phyloP scores from a whole-genome alignment of 2,113 vertebrate species.

The Lates calcarifer region DNA sequence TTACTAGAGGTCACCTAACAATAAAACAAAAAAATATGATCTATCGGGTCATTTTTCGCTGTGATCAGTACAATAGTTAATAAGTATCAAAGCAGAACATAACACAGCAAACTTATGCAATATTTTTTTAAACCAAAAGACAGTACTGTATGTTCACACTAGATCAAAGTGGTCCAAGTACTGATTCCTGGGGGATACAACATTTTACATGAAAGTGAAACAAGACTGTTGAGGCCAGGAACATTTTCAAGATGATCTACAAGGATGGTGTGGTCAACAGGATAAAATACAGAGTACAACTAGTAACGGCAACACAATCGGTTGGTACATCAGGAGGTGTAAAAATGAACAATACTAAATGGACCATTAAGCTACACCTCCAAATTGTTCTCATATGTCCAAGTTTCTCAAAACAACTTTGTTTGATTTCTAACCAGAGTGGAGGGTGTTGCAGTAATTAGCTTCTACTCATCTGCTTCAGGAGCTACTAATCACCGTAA shows the following conservation, averaged over 20 bases:
- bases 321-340: background rate
- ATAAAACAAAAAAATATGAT: no score
- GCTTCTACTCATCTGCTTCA: slow-evolving; percentile 34
- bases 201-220: background rate
- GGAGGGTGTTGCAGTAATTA: slow-evolving; percentile 62
- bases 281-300: background rate
- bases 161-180: background rate
- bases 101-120: no score
- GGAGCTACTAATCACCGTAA: slow-evolving; percentile 53
- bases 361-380: rapidly evolving
- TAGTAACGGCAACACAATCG: background rate
- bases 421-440: slow-evolving; percentile 34
- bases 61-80: background rate
- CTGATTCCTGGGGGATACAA: background rate
- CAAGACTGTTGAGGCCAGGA: background rate
- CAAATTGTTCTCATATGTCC: slow-evolving; percentile 20
- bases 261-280: background rate
- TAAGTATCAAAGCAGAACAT: no score
- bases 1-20: no score
- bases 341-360: background rate
- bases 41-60: background rate
- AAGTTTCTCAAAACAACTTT: slow-evolving; percentile 41
- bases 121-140: background rate
- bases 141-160: background rate
- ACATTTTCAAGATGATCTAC: background rate